Percentiles rank a stretch among this genome's conserved stretches.
Conservation (phyloP, 2,888 invertebrate genomes). For the Lasioglossum vierecki region DNA sequence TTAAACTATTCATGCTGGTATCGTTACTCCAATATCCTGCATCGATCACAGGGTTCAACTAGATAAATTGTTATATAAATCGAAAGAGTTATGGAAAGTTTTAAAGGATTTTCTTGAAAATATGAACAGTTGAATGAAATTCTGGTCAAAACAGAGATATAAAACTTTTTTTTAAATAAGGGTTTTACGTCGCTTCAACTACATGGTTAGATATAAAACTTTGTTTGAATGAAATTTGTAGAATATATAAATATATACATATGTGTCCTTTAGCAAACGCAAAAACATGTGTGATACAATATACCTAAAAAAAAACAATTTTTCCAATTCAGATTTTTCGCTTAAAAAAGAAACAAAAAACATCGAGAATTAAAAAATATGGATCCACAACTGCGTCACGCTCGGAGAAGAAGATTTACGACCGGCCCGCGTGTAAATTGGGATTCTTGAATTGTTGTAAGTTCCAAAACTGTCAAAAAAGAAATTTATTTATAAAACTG, state of each 20-base stretch:
- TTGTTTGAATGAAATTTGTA: no score
- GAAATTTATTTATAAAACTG: slow-evolving; percentile 1
- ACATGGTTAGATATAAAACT: no score
- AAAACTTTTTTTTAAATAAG: no score
- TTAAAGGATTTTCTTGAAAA: no score
- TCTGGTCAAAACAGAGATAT: no score
- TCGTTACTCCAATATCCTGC: not conserved
- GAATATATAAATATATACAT: no score
- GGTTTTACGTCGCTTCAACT: no score
- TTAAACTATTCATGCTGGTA: not conserved
- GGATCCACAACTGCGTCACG: not conserved
- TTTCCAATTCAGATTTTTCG: not conserved
- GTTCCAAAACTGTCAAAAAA: not conserved
- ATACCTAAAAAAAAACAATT: not conserved
- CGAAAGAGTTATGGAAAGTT: no score
- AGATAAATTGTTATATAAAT: no score
- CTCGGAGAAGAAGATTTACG: not conserved
- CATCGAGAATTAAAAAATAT: not conserved
- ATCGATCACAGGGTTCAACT: no score
- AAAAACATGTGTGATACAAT: not conserved
- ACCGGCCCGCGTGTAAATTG: not conserved
- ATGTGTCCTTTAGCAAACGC: not conserved
- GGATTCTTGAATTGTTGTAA: slow-evolving; percentile 1
- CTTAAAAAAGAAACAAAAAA: not conserved
- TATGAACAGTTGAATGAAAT: no score